These are phyloP conservation scores for Laticauda colubrina DNA, from an alignment of 2,113 vertebrate species.

Conservation along the genomic window DNA sequence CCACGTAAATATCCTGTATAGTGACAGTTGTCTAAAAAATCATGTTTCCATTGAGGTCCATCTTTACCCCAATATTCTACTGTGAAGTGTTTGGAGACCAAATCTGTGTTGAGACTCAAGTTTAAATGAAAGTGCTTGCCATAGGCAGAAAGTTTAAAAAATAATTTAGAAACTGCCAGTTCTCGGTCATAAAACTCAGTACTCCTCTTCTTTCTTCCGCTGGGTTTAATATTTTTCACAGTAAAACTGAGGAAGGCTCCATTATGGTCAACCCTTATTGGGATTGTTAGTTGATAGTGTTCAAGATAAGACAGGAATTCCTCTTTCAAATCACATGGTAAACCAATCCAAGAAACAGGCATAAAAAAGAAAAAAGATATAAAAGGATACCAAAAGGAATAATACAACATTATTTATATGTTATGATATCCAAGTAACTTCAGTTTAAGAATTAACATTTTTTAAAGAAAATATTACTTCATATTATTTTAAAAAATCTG, in stretches of 20 bases:
- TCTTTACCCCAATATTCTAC: constrained; percentile 97
- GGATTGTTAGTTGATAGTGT: constrained; percentile 95
- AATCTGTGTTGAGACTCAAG: constrained; percentile 92
- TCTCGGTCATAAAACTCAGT: constrained; percentile 76
- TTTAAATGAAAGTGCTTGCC: constrained; percentile 99
- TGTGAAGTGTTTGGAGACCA: constrained; percentile 94
- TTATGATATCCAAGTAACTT: constrained; percentile 47
- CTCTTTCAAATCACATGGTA: constrained; percentile 83
- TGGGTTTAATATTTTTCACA: constrained; percentile 91
- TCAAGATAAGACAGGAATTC: constrained; percentile 98
- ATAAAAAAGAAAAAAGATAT: constrained; percentile 75
- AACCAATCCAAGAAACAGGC: constrained; percentile 68
- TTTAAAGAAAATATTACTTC: constrained; percentile 23
- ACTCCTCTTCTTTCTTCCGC: constrained; percentile 85
- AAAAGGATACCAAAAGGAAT: constrained; percentile 71
- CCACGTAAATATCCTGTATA: constrained; percentile 91
- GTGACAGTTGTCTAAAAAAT: constrained; percentile 89
- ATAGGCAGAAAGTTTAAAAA: constrained; percentile 97
- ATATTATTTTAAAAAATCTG: constrained; percentile 4
- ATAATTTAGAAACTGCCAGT: constrained; percentile 83
- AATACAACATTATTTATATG: constrained; percentile 58
- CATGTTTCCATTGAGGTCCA: constrained; percentile 88
- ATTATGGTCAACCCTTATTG: constrained; percentile 90
- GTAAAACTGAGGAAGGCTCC: constrained; percentile 97
- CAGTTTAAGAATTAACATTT: background rate